phyloP scores from a whole-genome alignment of 2,888 invertebrate species.

The Tortricodes alternella region DNA sequence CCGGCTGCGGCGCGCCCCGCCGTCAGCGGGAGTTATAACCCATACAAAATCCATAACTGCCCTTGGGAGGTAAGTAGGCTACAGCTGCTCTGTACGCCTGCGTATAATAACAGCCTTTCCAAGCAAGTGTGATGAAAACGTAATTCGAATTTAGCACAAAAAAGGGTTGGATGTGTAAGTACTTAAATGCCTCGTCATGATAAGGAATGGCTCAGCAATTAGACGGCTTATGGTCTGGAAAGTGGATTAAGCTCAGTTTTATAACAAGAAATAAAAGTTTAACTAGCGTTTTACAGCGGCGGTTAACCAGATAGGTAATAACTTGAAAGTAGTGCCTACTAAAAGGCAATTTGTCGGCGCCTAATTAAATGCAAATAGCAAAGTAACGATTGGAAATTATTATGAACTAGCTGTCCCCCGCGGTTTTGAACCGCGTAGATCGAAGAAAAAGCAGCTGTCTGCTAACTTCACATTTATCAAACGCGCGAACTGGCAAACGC shows the following conservation, averaged over 20 bases:
- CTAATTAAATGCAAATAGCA: background rate
- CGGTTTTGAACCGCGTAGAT: no score
- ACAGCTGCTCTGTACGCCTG: no score
- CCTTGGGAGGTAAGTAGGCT: no score
- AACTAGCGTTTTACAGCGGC: conserved; percentile 18
- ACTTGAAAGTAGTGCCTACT: conserved; percentile 3
- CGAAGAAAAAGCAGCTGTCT: no score
- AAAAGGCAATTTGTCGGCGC: background rate
- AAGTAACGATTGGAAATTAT: background rate
- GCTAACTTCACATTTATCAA: no score
- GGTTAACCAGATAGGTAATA: conserved; percentile 4
- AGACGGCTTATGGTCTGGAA: conserved; percentile 26
- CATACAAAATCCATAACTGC: no score
- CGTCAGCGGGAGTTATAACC: no score
- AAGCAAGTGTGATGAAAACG: no score
- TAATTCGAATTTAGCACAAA: no score
- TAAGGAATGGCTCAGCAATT: conserved; percentile 18
- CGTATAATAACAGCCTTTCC: no score
- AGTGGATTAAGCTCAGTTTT: conserved; percentile 32
- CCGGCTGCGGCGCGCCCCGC: no score
- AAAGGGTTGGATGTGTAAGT: background rate
- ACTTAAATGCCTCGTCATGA: background rate
- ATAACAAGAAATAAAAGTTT: conserved; percentile 29
- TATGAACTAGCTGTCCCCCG: background rate
- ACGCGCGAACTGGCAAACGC: no score